phyloP scores from a whole-genome alignment of 2,888 invertebrate species.

The Synanthedon andrenaeformis region DNA sequence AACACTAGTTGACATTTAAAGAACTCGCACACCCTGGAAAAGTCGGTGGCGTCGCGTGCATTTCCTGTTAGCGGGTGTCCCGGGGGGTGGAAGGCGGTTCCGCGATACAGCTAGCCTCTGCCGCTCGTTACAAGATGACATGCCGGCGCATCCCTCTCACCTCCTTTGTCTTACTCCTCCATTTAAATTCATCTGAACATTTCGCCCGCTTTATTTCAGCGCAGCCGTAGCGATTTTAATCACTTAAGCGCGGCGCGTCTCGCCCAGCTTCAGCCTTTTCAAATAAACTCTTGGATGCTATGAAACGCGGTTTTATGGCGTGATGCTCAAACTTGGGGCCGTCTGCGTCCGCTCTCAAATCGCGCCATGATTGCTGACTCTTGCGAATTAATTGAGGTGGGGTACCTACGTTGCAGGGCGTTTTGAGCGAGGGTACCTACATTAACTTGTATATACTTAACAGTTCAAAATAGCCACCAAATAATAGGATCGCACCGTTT shows the following conservation, averaged over 20 bases:
- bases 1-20: no score
- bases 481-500: no score
- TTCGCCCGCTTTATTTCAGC: conserved; percentile 43
- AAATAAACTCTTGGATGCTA: conserved; percentile 9
- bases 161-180: conserved; percentile 40
- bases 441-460: no score
- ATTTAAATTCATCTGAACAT: conserved; percentile 61
- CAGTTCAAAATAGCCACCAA: no score
- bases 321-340: background rate
- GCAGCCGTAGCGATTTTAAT: conserved; percentile 54
- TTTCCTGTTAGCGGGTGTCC: background rate
- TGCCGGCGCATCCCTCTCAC: conserved; percentile 21
- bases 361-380: background rate
- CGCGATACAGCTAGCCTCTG: background rate
- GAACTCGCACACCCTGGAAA: no score
- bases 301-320: conserved; percentile 9
- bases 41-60: background rate
- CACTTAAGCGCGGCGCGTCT: conserved; percentile 49
- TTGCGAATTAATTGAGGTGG: background rate
- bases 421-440: no score
- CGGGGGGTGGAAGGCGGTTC: background rate
- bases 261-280: conserved; percentile 19
- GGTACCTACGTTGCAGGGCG: background rate
- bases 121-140: conserved; percentile 30
- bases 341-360: background rate